Base-by-base conservation (phyloP, 1,140 invertebrate species). In the Asobara japonica region DNA sequence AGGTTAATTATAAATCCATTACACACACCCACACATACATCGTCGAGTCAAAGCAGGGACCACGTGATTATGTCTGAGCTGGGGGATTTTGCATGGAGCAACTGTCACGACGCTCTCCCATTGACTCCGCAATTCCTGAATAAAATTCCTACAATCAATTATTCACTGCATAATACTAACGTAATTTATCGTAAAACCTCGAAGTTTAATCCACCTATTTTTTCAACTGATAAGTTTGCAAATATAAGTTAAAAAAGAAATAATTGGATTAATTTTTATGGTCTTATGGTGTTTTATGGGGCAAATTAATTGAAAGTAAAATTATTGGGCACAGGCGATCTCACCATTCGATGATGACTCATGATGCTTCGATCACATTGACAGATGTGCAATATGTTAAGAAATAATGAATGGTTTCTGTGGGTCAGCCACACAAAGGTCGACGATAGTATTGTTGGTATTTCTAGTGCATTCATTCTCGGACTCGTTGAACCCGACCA, bases 51-150 rank as follows among this genome's bases (percentile, higher is more conserved):
- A 88, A 88, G 86, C 86, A 85, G 86, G 86, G 86, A 88, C 86
- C 86, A 87, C 84, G 86, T 88, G 86, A 87, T 88, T 88, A 86
- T 87, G 86, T 87, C 86, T 88, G 83, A 86, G 86, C 85, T 87
- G 84, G 81, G 78, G 83, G 70, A 88, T 83, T 86, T 87, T 85
- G 86, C 86, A 88, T 88, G 86, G 86, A 86, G 83, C 81, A 81
- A 65, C 75, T 72, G 83, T 72, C 77, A 78, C 82, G 83, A 79
- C 82, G 78, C 76, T 88, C 86, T 86, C 79, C 83, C 84, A 86
- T 82, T 80, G 85, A 88, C 86, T 88, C 82, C 78, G 77, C 83
- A 79, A 62, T 60, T 31, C 41, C 18, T 69, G 60, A 56, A 22
- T 5, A 18, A 18, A 45, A 45, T 56, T 10, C 22, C 20, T 11